Evolutionary conservation across 2,888 invertebrate species (phyloP).

Genomic region (Chrysomela aeneicollis): DNA sequence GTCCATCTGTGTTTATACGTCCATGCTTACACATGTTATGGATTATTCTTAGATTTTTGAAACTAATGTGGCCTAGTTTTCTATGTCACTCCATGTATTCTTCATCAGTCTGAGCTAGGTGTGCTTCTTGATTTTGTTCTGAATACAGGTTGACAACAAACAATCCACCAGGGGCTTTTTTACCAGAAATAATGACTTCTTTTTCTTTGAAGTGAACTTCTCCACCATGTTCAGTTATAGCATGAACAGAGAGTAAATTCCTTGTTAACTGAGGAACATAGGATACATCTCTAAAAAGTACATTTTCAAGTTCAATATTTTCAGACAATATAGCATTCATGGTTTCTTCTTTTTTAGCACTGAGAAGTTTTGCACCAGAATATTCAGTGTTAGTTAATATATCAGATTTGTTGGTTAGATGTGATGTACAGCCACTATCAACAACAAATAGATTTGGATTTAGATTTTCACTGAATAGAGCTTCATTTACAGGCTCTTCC

Average conservation of each 20-base stretch:
- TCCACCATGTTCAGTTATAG: neutral
- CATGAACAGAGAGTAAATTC: neutral
- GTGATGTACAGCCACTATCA: too few species aligned
- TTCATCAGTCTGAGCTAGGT: neutral
- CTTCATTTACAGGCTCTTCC: too few species aligned
- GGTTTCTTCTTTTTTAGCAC: too few species aligned
- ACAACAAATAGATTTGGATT: too few species aligned
- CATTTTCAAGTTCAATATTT: neutral
- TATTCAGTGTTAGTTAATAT: too few species aligned
- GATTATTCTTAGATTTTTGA: neutral
- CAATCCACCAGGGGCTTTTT: neutral
- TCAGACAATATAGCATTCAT: neutral
- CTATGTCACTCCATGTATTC: slow-evolving; percentile 6
- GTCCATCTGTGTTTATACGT: too few species aligned
- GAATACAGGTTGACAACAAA: neutral
- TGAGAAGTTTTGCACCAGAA: too few species aligned
- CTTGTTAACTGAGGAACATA: neutral
- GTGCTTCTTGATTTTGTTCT: neutral
- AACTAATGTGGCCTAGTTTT: slow-evolving; percentile 14
- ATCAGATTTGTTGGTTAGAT: too few species aligned
- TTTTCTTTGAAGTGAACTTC: neutral
- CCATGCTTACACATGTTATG: neutral
- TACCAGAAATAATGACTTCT: neutral
- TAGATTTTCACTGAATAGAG: too few species aligned
- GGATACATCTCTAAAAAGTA: neutral